Conservation (phyloP, 2,797 vertebrate species). For the Alcedo atthis region DNA sequence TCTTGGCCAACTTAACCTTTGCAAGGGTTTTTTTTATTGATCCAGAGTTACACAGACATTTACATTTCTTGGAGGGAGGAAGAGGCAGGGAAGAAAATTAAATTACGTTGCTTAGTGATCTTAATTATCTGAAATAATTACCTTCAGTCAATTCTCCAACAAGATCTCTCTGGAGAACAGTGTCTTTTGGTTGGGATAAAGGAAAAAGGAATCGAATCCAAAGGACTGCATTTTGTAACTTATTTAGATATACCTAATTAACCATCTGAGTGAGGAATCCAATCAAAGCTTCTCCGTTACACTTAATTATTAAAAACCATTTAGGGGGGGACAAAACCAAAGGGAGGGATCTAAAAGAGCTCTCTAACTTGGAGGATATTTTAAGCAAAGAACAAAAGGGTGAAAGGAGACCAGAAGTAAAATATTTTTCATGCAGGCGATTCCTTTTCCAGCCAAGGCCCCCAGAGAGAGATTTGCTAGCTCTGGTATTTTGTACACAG, state of each 20-base stretch:
- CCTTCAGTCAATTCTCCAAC: slow-evolving; percentile 75
- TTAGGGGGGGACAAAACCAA: slow-evolving; percentile 20
- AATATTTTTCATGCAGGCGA: not conserved
- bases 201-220: slow-evolving; percentile 56
- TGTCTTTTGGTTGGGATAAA: slow-evolving; percentile 63
- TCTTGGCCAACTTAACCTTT: slow-evolving; percentile 68
- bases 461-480: not conserved
- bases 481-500: not conserved
- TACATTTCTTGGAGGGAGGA: slow-evolving; percentile 68
- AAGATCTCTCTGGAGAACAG: slow-evolving; percentile 74
- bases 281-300: slow-evolving; percentile 69
- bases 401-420: not conserved
- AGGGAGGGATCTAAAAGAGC: not conserved
- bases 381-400: not conserved
- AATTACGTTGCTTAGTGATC: slow-evolving; percentile 79
- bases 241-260: slow-evolving; percentile 79
- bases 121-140: slow-evolving; percentile 84
- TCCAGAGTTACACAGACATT: slow-evolving; percentile 47
- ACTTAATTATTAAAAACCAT: slow-evolving; percentile 71
- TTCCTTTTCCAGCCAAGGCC: not conserved
- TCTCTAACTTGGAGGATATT: not conserved
- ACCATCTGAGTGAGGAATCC: slow-evolving; percentile 74
- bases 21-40: slow-evolving; percentile 71
- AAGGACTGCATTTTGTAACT: slow-evolving; percentile 67
- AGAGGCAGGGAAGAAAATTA: slow-evolving; percentile 68